Conservation (phyloP, 2,888 invertebrate species). For the Cantharis lateralis region DNA sequence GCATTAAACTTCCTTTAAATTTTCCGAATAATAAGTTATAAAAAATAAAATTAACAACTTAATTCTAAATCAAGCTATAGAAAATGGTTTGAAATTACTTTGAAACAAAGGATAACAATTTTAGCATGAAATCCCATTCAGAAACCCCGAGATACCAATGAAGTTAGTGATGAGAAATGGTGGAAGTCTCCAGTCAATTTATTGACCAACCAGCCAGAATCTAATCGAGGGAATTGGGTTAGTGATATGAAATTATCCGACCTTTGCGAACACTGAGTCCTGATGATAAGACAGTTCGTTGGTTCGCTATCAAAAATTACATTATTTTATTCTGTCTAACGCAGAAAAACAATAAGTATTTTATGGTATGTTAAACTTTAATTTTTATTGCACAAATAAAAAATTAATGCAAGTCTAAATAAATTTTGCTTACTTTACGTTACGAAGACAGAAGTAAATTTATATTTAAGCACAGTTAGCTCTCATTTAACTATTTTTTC, state of each 20-base stretch:
- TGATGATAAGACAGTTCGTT: constrained; percentile 55
- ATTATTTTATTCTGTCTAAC: constrained; percentile 41
- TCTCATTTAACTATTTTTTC: background rate
- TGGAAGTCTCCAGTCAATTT: constrained; percentile 56
- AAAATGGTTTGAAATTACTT: constrained; percentile 37
- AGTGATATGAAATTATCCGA: constrained; percentile 55
- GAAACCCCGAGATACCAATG: constrained; percentile 51
- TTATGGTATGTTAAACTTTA: constrained; percentile 18
- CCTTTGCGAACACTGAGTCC: constrained; percentile 52
- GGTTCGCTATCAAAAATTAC: constrained; percentile 49
- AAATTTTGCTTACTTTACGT: background rate
- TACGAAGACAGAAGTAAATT: background rate
- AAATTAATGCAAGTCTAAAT: background rate
- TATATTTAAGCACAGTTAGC: background rate
- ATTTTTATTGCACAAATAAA: constrained; percentile 13
- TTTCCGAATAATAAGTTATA: background rate
- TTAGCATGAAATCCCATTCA: constrained; percentile 51
- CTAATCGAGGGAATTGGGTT: constrained; percentile 57
- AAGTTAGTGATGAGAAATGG: constrained; percentile 56
- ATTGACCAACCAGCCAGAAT: constrained; percentile 57
- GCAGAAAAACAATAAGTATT: constrained; percentile 32
- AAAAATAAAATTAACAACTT: constrained; percentile 3
- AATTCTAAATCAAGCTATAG: constrained; percentile 26
- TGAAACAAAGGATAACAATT: constrained; percentile 48
- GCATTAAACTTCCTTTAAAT: background rate